These are phyloP conservation scores for Aphis craccivora DNA, from an alignment of 1,140 invertebrate genomes.

Conservation along the genomic window DNA sequence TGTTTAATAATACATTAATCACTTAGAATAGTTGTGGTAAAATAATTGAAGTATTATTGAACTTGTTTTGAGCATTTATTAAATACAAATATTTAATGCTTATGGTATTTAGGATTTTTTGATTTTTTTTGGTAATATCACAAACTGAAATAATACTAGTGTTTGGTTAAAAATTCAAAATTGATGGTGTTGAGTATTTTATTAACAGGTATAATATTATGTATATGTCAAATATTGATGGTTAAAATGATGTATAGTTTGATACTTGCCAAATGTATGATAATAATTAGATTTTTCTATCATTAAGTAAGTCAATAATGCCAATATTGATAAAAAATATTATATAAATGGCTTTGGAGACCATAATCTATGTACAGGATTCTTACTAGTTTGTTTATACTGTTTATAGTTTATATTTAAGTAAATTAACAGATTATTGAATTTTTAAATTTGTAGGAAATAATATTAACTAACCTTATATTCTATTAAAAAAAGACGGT, in stretches of 20 bases:
- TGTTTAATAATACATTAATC: background rate
- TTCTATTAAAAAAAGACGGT: too few relatives aligned
- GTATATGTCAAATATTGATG: background rate
- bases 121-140: background rate
- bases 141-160: background rate
- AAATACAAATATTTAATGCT: background rate
- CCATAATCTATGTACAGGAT: too few relatives aligned
- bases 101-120: background rate
- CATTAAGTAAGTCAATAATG: background rate
- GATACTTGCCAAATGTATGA: background rate
- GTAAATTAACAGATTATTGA: too few relatives aligned
- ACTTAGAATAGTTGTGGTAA: background rate
- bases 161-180: background rate
- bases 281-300: background rate
- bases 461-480: too few relatives aligned
- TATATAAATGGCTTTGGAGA: too few relatives aligned
- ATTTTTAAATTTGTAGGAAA: too few relatives aligned
- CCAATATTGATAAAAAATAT: background rate
- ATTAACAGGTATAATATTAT: background rate
- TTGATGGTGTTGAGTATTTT: background rate
- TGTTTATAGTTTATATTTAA: too few relatives aligned
- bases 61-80: slow-evolving; percentile 20
- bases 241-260: background rate
- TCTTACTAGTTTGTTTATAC: too few relatives aligned
- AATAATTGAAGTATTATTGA: slow-evolving; percentile 7